Conservation (phyloP, 1,140 invertebrate genomes). For the Cydia amplana region DNA sequence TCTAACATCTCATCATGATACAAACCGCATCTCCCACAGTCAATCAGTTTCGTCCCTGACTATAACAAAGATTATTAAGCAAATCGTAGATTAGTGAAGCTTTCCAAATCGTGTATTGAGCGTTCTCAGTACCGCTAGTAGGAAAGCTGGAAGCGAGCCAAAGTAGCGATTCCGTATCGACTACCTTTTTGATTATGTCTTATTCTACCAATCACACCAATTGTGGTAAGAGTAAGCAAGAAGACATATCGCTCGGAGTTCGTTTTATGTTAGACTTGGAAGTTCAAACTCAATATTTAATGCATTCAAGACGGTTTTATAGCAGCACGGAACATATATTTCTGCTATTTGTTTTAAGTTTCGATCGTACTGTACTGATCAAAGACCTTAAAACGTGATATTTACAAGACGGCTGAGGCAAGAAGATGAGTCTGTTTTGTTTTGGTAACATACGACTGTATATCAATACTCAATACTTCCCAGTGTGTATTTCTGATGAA, state of each 20-base stretch:
- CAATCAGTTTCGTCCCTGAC: constrained; percentile 28
- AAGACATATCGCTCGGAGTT: not conserved
- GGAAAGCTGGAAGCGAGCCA: constrained; percentile 10
- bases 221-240: not conserved
- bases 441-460: not conserved
- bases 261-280: not conserved
- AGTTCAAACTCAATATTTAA: constrained; percentile 2
- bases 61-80: constrained; percentile 24
- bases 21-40: constrained; percentile 19
- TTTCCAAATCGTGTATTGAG: constrained; percentile 23
- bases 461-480: not conserved
- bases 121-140: constrained; percentile 6
- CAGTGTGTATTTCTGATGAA: too few species aligned
- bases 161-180: constrained; percentile 19
- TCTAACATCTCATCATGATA: constrained; percentile 4
- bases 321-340: not conserved
- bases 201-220: not conserved
- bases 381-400: not conserved
- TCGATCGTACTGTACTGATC: not conserved
- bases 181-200: constrained; percentile 12
- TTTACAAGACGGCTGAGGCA: not conserved
- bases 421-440: not conserved
- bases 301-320: constrained; percentile 23
- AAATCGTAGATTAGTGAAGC: constrained; percentile 27
- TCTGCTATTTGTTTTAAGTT: constrained; percentile 1